Base-by-base conservation (phyloP, 1,140 invertebrate species). In the Matsumurasca onukii region DNA sequence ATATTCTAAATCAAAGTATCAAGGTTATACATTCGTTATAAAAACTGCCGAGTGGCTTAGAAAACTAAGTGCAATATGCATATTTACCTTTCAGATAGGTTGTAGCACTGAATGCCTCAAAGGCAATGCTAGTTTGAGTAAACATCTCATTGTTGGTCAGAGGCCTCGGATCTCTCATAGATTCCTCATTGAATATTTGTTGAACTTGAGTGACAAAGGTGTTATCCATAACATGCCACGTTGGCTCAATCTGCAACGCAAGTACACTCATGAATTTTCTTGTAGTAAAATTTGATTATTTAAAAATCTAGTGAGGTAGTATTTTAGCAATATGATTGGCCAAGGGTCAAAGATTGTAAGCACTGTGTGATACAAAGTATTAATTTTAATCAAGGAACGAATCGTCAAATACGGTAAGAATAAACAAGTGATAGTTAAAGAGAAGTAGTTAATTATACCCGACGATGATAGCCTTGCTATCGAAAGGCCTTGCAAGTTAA, bases 161-260 rank as follows among this genome's bases (percentile, higher is more conserved):
- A 12, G 49, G 49, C 22, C 22, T 52, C 22, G 5, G 49, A 5
- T 52, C 12, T 52, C 20, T 24, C 9, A 5, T 24, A 5, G 12
- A 13, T 61, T 67, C 66, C 25, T 27, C 24, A 55, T 24, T 17
- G 3, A 67, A 25, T 17, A 63, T 63, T n/a, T 17, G 29, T 9
- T 63, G 17, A n/a, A 31, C 3, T 27, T 63, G 29, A 17, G 29
- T 63, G 17, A 63, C 29, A n/a, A 63, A 63, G 5, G 5, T 45
- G 13, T 12, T 45, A n/a, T 45, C 30, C 9, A 31, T 34, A 3
- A 45, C 61, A 34, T 45, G 9, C 86, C 88, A 91, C 30, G 83
- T 81, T 0, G 89, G 88, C 70, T 86, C 82, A 9, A 84, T 80
- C 84, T 88, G 71, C 34, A 62, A 75, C 63, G 66, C 67, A 68